Percentiles rank a stretch among this genome's conserved stretches.
Conservation (phyloP, 2,888 invertebrate genomes). For the Fragum sueziense region DNA sequence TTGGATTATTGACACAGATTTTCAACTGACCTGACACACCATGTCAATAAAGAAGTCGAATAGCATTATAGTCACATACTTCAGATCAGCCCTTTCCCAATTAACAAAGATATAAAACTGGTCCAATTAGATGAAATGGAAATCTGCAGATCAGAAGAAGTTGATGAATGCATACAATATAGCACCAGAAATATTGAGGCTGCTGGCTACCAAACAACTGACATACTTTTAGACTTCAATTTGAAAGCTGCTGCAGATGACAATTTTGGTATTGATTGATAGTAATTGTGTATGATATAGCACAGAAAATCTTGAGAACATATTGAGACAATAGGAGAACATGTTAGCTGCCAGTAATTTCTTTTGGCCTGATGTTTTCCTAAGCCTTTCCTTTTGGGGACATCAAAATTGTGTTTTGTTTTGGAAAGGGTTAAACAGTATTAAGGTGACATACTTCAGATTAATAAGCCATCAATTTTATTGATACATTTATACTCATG, state of each 20-base stretch:
- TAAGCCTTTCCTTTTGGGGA: background rate
- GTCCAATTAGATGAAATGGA: too few species aligned
- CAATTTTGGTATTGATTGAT: too few species aligned
- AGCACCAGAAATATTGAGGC: too few species aligned
- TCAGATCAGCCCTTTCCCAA: too few species aligned
- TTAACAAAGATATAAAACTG: too few species aligned
- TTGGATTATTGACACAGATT: background rate
- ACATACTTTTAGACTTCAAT: too few species aligned
- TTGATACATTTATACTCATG: background rate
- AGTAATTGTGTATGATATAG: too few species aligned
- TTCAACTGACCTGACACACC: background rate
- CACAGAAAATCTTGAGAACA: too few species aligned
- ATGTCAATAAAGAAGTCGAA: background rate
- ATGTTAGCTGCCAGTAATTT: background rate
- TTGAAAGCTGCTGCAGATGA: too few species aligned
- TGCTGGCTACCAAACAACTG: too few species aligned
- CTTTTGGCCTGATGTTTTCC: background rate
- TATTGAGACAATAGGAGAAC: background rate
- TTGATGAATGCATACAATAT: too few species aligned
- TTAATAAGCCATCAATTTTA: constrained; percentile 5
- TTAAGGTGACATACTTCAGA: background rate
- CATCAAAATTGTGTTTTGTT: background rate
- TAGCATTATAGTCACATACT: background rate
- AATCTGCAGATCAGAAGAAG: too few species aligned
- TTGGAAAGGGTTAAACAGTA: background rate